Conservation (phyloP, 2,113 vertebrate genomes). For the Heterocephalus glaber region DNA sequence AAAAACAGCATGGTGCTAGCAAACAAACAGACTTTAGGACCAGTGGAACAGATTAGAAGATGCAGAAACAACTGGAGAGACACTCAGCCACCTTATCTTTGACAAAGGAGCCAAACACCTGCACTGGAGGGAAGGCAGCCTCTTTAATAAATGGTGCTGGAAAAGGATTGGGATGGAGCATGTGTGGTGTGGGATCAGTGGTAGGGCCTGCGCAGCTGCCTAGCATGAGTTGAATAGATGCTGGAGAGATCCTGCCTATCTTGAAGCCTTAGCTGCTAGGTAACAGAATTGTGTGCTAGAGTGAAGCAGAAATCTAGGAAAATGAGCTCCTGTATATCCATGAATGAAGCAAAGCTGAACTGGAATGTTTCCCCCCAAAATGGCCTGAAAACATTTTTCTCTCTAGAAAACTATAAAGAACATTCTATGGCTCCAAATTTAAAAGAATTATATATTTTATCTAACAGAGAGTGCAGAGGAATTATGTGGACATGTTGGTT, state of each 20-base stretch:
- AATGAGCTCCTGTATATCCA: conserved; percentile 59
- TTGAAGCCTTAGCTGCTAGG: neutral
- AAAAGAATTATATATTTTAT: conserved; percentile 88
- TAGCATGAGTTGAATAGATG: neutral
- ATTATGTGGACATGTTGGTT: conserved; percentile 87
- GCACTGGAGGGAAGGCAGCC: too few relatives aligned
- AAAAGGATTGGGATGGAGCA: too few relatives aligned
- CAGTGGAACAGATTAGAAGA: too few relatives aligned
- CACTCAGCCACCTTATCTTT: too few relatives aligned
- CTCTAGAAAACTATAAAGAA: conserved; percentile 90
- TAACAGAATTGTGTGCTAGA: neutral
- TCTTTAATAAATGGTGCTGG: too few relatives aligned
- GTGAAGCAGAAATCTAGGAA: conserved; percentile 37
- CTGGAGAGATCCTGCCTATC: neutral
- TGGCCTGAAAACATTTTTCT: conserved; percentile 89
- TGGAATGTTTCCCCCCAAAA: conserved; percentile 89
- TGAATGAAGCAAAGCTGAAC: conserved; percentile 71
- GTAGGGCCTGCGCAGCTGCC: too few relatives aligned
- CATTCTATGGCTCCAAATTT: conserved; percentile 90
- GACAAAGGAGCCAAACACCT: too few relatives aligned
- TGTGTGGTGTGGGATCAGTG: too few relatives aligned
- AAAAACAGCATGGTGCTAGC: too few relatives aligned
- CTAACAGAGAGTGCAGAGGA: conserved; percentile 91
- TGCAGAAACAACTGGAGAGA: too few relatives aligned
- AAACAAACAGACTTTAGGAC: too few relatives aligned